phyloP scores from a whole-genome alignment of 2,888 invertebrate genomes.

The Chalcis sispes region DNA sequence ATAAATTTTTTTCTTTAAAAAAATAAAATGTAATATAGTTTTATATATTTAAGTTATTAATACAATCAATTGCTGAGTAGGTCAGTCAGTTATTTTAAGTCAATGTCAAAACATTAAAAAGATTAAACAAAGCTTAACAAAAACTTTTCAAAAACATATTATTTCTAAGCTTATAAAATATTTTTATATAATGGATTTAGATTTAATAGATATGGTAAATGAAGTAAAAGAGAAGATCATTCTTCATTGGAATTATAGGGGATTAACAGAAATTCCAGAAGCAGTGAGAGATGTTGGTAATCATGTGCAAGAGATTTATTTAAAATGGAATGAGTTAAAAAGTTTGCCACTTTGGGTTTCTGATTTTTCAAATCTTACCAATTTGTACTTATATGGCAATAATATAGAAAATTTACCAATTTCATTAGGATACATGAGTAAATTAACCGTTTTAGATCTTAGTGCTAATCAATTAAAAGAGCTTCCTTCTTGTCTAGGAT shows the following conservation, averaged over 20 bases:
- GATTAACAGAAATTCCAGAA: slow-evolving; percentile 69
- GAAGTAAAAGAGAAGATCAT: slow-evolving; percentile 72
- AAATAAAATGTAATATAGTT: too few species aligned
- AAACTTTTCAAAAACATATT: too few species aligned
- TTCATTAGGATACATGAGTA: slow-evolving; percentile 64
- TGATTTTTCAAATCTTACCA: slow-evolving; percentile 68
- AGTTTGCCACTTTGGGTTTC: slow-evolving; percentile 68
- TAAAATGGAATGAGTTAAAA: slow-evolving; percentile 73
- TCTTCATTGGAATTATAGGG: slow-evolving; percentile 75
- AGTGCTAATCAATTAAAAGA: slow-evolving; percentile 65
- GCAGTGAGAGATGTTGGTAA: slow-evolving; percentile 67
- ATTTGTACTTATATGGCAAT: slow-evolving; percentile 71
- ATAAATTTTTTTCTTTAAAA: too few species aligned
- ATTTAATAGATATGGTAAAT: slow-evolving; percentile 68
- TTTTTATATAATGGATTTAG: slow-evolving; percentile 60
- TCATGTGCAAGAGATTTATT: slow-evolving; percentile 73
- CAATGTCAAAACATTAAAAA: slow-evolving; percentile 40
- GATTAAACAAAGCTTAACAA: slow-evolving; percentile 6
- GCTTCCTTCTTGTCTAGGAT: slow-evolving; percentile 64
- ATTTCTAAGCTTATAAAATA: too few species aligned
- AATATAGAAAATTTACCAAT: slow-evolving; percentile 65
- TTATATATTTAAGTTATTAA: slow-evolving; percentile 40
- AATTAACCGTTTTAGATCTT: slow-evolving; percentile 68
- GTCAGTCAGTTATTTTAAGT: slow-evolving; percentile 50
- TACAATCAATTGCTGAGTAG: slow-evolving; percentile 20